phyloP scores from a whole-genome alignment of 2,113 vertebrate species.

The Rafetus swinhoei region DNA sequence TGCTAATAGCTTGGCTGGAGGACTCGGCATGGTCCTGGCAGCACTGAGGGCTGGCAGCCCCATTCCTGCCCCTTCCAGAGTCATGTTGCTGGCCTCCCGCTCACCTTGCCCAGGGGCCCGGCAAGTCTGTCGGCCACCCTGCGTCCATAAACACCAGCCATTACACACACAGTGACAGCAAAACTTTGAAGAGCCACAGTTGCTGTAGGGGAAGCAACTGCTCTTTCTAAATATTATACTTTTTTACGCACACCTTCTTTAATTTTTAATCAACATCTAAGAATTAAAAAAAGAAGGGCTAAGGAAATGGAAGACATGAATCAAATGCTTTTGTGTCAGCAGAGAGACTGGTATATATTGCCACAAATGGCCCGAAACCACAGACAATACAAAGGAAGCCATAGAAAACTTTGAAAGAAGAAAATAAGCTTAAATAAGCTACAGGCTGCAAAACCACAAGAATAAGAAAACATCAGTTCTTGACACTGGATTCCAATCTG shows the following conservation, averaged over 20 bases:
- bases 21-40: too few species aligned
- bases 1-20: too few species aligned
- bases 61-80: too few species aligned
- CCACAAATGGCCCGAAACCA: neutral
- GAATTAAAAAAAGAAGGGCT: neutral
- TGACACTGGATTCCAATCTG: constrained; percentile 54
- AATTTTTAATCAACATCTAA: neutral
- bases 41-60: too few species aligned
- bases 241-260: neutral
- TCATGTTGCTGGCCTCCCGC: too few species aligned
- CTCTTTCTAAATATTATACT: neutral
- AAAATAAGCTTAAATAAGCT: constrained; percentile 43
- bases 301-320: neutral
- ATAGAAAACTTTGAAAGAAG: constrained; percentile 22
- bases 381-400: constrained; percentile 15
- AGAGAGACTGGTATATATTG: neutral
- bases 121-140: too few species aligned
- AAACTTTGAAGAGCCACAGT: neutral
- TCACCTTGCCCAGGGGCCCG: too few species aligned
- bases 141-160: rapidly evolving
- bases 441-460: constrained; percentile 44
- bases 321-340: neutral
- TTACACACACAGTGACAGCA: neutral
- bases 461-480: constrained; percentile 47
- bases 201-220: neutral